phyloP scores from a whole-genome alignment of 2,113 vertebrate species.

The Mustela nigripes region DNA sequence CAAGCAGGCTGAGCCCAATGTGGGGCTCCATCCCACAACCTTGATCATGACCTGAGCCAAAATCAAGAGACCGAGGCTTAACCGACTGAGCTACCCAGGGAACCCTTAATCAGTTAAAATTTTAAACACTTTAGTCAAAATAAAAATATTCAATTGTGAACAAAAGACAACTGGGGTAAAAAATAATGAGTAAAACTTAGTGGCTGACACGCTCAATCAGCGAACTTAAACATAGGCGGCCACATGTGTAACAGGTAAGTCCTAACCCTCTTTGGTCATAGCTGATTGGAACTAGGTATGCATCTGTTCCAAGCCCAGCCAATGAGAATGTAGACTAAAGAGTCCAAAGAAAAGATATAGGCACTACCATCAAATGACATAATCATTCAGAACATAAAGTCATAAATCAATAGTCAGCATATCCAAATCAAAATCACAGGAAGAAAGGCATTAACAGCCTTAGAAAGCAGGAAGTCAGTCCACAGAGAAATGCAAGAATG shows the following conservation, averaged over 20 bases:
- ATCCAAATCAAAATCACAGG: background rate
- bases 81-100: background rate
- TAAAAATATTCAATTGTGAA: conserved; percentile 30
- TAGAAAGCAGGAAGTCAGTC: background rate
- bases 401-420: background rate
- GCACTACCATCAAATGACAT: background rate
- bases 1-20: background rate
- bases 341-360: background rate
- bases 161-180: background rate
- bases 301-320: background rate
- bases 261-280: background rate
- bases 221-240: background rate
- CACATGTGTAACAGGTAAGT: background rate
- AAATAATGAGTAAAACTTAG: background rate
- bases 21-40: background rate
- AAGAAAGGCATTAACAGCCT: background rate
- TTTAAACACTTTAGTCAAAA: conserved; percentile 13
- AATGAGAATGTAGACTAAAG: background rate
- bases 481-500: background rate
- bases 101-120: background rate
- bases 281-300: background rate
- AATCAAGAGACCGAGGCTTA: background rate
- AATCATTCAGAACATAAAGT: background rate
- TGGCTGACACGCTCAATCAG: background rate
- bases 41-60: background rate